A percentile compares a stretch with the other conserved stretches of the same genome.
phyloP scores from a whole-genome alignment of 2,797 vertebrate genomes.

The Schizopygopsis malacanthus region DNA sequence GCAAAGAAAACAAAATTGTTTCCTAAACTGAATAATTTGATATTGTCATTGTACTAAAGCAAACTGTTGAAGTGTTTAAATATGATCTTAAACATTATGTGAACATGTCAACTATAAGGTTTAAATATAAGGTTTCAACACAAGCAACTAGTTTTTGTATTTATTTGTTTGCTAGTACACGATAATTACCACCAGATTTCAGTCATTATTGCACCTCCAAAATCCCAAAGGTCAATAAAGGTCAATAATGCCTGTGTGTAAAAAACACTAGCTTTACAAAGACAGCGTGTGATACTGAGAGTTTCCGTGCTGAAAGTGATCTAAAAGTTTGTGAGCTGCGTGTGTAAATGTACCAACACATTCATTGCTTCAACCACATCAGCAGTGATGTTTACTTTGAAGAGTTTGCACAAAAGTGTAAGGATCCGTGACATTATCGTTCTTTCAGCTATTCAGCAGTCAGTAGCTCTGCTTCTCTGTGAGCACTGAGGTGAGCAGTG shows the following conservation, averaged over 20 bases:
- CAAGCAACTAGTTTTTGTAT: not conserved
- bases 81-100: not conserved
- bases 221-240: not conserved
- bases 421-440: constrained; percentile 48
- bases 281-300: not conserved
- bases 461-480: constrained; percentile 61
- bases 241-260: not conserved
- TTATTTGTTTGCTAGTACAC: not conserved
- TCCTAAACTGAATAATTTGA: not conserved
- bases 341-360: not conserved
- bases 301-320: not conserved
- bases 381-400: constrained; percentile 25
- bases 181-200: not conserved
- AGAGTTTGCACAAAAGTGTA: not conserved
- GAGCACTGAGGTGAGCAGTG: constrained; percentile 50
- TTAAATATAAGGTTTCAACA: not conserved
- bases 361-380: constrained; percentile 30
- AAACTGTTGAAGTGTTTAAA: not conserved
- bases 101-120: not conserved
- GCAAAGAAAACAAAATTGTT: not conserved
- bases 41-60: not conserved
- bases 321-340: not conserved
- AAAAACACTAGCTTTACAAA: not conserved
- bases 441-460: constrained; percentile 59
- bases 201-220: not conserved